Evolutionary conservation across 35 echinoderm and acorn worm species (phyloP).

Genomic region (Apostichopus parvimensis): DNA sequence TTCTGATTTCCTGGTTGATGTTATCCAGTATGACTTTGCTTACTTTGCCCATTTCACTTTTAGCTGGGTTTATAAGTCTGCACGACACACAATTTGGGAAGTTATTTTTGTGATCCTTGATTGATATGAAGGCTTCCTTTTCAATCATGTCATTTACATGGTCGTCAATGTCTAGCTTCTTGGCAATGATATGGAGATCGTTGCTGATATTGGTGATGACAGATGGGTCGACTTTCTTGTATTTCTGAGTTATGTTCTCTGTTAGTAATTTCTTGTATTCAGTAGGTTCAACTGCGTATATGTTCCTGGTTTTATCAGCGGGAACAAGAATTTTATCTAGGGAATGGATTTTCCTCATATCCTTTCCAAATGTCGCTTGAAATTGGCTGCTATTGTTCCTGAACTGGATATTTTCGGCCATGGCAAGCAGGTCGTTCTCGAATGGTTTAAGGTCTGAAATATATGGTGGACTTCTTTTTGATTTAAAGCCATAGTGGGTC

Average conservation of each 20-base stretch:
- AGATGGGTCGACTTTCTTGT: neutral
- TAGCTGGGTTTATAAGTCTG: slow-evolving; percentile 57
- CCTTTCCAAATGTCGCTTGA: neutral
- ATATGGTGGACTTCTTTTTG: slow-evolving; percentile 49
- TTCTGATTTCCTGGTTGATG: neutral
- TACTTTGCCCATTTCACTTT: slow-evolving; percentile 30
- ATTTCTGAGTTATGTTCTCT: slow-evolving; percentile 2
- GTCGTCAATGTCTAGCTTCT: neutral
- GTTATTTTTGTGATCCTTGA: slow-evolving; percentile 70
- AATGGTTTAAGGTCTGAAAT: slow-evolving; percentile 57
- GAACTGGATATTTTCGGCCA: slow-evolving; percentile 52
- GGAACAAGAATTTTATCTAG: neutral
- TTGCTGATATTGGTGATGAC: neutral
- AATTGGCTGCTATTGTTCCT: neutral
- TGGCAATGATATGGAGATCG: neutral
- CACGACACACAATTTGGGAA: neutral
- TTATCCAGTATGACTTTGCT: neutral
- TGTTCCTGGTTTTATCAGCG: slow-evolving; percentile 19
- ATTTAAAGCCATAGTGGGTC: slow-evolving; percentile 55
- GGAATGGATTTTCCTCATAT: neutral
- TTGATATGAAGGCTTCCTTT: slow-evolving; percentile 47
- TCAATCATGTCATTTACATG: neutral
- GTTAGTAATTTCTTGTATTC: neutral
- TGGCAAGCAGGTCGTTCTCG: slow-evolving; percentile 54
- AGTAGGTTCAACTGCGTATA: neutral